Evolutionary conservation across 2,797 vertebrate species (phyloP).

Genomic region (Labeo calbasu): DNA sequence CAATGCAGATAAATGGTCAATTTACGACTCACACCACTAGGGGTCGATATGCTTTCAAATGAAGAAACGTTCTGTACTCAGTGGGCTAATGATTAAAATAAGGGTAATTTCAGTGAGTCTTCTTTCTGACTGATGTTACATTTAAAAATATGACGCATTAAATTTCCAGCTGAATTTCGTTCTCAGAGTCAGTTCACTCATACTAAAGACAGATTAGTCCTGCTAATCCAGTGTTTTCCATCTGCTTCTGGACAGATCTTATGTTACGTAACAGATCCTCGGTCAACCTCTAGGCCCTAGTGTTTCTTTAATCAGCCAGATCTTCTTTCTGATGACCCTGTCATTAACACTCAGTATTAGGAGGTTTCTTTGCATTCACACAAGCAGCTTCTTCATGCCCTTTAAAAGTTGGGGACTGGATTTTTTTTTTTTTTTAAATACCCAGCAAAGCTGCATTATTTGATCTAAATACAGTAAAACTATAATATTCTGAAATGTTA

Average conservation of each 20-base stretch:
- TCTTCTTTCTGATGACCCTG: background rate
- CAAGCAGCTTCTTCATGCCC: background rate
- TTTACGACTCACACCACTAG: background rate
- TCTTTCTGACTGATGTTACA: background rate
- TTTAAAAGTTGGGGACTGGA: background rate
- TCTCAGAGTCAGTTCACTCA: background rate
- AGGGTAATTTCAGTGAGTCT: background rate
- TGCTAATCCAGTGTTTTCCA: background rate
- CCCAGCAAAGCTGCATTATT: background rate
- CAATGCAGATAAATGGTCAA: background rate
- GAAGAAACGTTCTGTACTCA: background rate
- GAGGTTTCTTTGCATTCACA: background rate
- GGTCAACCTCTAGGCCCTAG: background rate
- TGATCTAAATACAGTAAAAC: background rate
- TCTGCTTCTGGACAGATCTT: background rate
- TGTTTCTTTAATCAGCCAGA: conserved; percentile 22
- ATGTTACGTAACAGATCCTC: conserved; percentile 1
- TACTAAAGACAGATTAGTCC: background rate
- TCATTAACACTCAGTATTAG: background rate
- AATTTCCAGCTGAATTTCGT: background rate
- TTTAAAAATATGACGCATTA: background rate
- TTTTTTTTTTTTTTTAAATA: background rate
- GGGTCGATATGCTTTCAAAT: conserved; percentile 4
- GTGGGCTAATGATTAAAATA: background rate
- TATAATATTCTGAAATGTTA: background rate